Evolutionary conservation across 2,113 vertebrate genomes (phyloP).

Genomic region (Ceratotherium simum): DNA sequence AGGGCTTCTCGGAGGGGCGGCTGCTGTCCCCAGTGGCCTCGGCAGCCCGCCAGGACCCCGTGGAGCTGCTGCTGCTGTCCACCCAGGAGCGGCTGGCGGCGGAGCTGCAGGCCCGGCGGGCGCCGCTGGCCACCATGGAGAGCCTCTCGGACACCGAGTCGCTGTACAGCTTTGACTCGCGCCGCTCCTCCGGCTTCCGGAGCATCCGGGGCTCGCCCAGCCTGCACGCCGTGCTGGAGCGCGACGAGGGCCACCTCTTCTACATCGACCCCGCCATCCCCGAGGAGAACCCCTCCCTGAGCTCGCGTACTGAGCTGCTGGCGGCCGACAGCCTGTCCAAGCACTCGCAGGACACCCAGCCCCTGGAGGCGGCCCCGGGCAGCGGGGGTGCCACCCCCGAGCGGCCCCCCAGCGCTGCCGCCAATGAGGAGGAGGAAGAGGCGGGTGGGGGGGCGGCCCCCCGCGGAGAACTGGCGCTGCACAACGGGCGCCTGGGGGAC

Average conservation of each 20-base stretch:
- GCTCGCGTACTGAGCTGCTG: conserved; percentile 97
- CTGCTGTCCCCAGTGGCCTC: conserved; percentile 86
- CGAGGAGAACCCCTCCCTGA: conserved; percentile 98
- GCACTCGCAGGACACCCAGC: conserved; percentile 90
- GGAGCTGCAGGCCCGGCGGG: conserved; percentile 95
- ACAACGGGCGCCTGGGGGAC: conserved; percentile 92
- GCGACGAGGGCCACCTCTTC: conserved; percentile 91
- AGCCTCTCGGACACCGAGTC: conserved; percentile 98
- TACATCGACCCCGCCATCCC: conserved; percentile 96
- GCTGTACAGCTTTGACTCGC: conserved; percentile 97
- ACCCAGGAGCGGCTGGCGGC: conserved; percentile 95
- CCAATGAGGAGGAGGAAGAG: conserved; percentile 71
- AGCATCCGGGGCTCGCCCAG: conserved; percentile 96
- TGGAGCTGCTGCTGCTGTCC: conserved; percentile 96
- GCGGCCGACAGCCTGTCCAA: conserved; percentile 95
- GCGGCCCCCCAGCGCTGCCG: conserved; percentile 82
- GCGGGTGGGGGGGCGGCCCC: conserved; percentile 73
- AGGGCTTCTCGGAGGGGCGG: conserved; percentile 96
- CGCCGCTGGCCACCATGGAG: conserved; percentile 97
- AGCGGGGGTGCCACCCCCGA: conserved; percentile 87
- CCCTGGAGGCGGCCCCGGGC: conserved; percentile 80
- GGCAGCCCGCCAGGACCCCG: conserved; percentile 86
- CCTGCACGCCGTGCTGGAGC: conserved; percentile 94
- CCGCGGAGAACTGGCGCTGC: conserved; percentile 85
- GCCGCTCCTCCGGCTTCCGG: conserved; percentile 95